Evolutionary conservation across 2,888 invertebrate species (phyloP).

Genomic region (Chloroclysta siterata): DNA sequence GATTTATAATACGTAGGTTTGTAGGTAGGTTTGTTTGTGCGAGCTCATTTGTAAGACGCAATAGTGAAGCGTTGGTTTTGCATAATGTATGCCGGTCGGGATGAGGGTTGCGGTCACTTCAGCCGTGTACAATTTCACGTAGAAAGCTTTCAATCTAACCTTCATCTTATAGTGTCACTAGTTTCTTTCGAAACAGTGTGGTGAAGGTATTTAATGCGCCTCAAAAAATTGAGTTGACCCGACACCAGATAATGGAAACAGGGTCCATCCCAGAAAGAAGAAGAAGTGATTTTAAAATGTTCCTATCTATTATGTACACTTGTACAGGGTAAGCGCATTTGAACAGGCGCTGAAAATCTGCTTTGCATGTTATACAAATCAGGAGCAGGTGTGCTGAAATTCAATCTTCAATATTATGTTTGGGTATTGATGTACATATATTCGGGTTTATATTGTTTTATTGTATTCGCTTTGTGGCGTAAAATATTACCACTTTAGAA

Average conservation of each 20-base stretch:
- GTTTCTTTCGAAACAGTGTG: too few relatives aligned
- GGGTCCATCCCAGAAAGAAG: too few relatives aligned
- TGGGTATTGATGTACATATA: not conserved
- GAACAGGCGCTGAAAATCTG: not conserved
- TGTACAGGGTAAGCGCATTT: too few relatives aligned
- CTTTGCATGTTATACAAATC: conserved; percentile 5
- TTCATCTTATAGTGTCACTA: too few relatives aligned
- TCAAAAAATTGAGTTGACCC: too few relatives aligned
- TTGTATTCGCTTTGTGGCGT: not conserved
- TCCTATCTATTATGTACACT: too few relatives aligned
- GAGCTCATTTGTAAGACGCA: conserved; percentile 17
- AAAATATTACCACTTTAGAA: too few relatives aligned
- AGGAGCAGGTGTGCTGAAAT: conserved; percentile 21
- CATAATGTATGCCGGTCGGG: conserved; percentile 27
- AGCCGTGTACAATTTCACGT: not conserved
- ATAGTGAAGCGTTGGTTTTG: conserved; percentile 12
- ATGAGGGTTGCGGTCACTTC: conserved; percentile 16
- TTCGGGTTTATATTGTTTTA: conserved; percentile 14
- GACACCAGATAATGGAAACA: too few relatives aligned
- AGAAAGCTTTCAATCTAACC: not conserved
- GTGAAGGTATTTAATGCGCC: too few relatives aligned
- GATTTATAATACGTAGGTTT: not conserved
- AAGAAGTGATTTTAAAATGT: too few relatives aligned
- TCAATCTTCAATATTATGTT: conserved; percentile 21
- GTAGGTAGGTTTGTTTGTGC: not conserved